Conservation (phyloP, 2,888 invertebrate genomes). For the Phortica magna region DNA sequence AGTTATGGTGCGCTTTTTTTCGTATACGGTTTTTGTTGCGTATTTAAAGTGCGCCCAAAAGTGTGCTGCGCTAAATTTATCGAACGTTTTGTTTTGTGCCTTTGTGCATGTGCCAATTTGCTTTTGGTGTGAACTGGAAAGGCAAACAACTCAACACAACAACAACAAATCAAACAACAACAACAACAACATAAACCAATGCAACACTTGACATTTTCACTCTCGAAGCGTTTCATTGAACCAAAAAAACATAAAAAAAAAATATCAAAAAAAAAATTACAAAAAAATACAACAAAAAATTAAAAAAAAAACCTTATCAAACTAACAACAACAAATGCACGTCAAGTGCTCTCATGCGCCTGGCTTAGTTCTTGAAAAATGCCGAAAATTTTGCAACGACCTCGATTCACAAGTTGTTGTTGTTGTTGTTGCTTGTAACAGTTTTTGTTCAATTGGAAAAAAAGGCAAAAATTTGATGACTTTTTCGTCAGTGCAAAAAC, state of each 20-base stretch:
- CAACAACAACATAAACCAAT: slow-evolving; percentile 9
- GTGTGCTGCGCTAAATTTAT: neutral
- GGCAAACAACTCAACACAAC: neutral
- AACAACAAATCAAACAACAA: neutral
- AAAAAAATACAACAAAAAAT: neutral
- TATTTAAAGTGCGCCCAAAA: neutral
- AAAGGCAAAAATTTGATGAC: no score
- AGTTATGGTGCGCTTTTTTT: neutral
- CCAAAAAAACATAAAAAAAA: neutral
- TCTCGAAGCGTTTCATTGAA: no score
- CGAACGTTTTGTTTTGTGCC: neutral
- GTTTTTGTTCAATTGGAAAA: no score
- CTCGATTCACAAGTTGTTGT: neutral
- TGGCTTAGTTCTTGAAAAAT: neutral
- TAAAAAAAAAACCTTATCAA: no score
- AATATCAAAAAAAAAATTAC: neutral
- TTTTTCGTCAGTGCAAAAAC: no score
- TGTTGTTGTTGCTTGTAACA: no score
- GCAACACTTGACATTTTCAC: neutral
- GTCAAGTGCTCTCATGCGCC: neutral
- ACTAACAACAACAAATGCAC: neutral
- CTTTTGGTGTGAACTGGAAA: neutral
- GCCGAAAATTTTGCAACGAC: neutral
- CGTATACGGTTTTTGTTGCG: neutral
- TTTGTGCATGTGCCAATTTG: neutral